Conservation (phyloP, 2,113 vertebrate genomes). For the Oryctolagus cuniculus region DNA sequence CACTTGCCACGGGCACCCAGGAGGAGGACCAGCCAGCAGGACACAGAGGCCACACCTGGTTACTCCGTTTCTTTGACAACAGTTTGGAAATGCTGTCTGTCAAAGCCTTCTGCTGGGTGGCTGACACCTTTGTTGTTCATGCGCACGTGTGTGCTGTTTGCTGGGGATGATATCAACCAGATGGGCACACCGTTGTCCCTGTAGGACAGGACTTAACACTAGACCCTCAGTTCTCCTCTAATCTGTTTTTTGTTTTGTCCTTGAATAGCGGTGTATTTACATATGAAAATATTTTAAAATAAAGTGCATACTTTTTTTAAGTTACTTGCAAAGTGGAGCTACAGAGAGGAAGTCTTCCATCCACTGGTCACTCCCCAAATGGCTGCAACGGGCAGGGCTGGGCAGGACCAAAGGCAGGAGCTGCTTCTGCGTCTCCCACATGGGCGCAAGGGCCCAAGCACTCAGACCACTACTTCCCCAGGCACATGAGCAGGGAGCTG, state of each 20-base stretch:
- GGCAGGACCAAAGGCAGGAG: no score
- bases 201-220: neutral
- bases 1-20: accelerated
- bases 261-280: neutral
- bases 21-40: accelerated
- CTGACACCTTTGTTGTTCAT: neutral
- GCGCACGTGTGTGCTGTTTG: neutral
- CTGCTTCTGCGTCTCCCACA: no score
- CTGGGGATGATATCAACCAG: neutral
- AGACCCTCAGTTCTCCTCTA: neutral
- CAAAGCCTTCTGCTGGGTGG: neutral
- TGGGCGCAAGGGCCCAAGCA: no score
- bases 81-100: constrained; percentile 17
- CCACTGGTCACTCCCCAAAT: no score
- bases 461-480: no score
- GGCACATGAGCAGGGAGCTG: no score
- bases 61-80: neutral
- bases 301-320: neutral
- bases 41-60: no score
- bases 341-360: no score
- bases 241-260: neutral
- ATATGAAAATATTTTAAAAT: neutral
- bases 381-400: no score
- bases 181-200: neutral
- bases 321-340: no score